These are phyloP conservation scores for Microcebus lehilahytsara DNA, from an alignment of 2,113 vertebrate genomes.

Conservation along the genomic window DNA sequence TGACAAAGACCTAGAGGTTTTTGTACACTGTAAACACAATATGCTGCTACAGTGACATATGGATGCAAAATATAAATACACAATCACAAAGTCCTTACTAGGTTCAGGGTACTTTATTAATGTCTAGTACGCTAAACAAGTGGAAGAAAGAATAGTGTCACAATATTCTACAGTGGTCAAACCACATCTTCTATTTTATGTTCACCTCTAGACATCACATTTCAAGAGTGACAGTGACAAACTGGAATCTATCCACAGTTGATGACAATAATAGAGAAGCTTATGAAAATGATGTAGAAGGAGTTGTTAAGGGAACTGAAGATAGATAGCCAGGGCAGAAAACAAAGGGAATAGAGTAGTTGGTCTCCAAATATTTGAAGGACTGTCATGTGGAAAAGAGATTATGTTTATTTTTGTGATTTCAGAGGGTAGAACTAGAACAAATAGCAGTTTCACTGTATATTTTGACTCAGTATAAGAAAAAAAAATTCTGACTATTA, in stretches of 20 bases:
- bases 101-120: neutral
- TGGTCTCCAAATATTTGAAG: neutral
- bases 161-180: neutral
- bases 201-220: neutral
- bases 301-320: neutral
- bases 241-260: neutral
- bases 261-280: neutral
- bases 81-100: neutral
- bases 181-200: neutral
- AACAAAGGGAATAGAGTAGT: neutral
- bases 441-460: neutral
- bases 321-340: neutral
- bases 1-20: neutral
- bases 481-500: neutral
- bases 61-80: neutral
- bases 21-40: neutral
- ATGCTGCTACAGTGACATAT: neutral
- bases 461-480: neutral
- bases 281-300: neutral
- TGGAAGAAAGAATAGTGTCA: neutral
- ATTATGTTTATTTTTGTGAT: neutral
- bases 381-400: neutral
- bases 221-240: conserved; percentile 1
- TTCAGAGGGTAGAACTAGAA: neutral
- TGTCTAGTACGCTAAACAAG: neutral